Conservation (phyloP, 2,113 vertebrate genomes). For the Garra rufa region DNA sequence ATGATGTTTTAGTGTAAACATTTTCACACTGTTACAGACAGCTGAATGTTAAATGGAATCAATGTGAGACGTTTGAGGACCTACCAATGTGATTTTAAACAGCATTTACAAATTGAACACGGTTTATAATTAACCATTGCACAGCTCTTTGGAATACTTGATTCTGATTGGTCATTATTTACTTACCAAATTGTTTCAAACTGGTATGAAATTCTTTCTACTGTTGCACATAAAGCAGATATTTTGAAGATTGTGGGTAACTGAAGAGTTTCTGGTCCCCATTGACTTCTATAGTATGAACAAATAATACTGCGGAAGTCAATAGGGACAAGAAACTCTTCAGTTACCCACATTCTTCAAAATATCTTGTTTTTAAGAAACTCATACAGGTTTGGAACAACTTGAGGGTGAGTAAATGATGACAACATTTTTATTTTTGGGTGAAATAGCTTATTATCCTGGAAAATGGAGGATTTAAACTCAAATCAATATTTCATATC, state of each 20-base stretch:
- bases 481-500: not conserved
- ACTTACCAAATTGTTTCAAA: too few species aligned
- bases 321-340: too few species aligned
- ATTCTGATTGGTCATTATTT: not conserved
- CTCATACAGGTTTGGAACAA: too few species aligned
- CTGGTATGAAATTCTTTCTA: too few species aligned
- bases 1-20: not conserved
- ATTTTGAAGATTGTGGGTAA: too few species aligned
- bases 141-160: not conserved
- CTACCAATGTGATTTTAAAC: not conserved
- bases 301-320: too few species aligned
- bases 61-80: not conserved
- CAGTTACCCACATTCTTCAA: too few species aligned
- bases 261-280: too few species aligned
- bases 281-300: too few species aligned
- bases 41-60: constrained; percentile 2
- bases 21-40: not conserved
- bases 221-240: too few species aligned
- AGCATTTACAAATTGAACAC: not conserved
- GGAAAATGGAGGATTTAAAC: not conserved
- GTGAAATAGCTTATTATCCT: not conserved
- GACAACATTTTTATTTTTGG: too few species aligned
- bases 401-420: not conserved
- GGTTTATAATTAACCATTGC: not conserved
- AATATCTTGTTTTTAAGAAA: too few species aligned